Base-by-base conservation (phyloP, 2,888 invertebrate species). In the Vesta saturnalis region DNA sequence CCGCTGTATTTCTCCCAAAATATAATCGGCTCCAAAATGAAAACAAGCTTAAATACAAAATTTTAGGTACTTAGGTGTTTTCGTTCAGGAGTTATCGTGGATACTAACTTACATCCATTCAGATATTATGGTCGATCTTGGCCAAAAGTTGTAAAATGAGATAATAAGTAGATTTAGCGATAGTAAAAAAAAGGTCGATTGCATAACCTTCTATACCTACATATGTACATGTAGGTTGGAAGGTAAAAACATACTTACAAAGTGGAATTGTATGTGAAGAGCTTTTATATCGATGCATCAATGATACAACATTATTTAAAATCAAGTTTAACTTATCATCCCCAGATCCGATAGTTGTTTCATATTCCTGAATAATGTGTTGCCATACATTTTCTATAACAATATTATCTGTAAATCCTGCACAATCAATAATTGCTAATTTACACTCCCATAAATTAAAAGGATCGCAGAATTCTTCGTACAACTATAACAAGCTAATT, bases 361-460 rank as follows among this genome's bases (percentile, higher is more conserved):
- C 86, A 18, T 90, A 84, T 80, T 91, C 91, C 60, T 87, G 85
- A 67, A 93, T 87, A 64, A 99, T 95, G 80, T 94, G 92, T 70
- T 91, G 91, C 97, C 98, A 98, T 60, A 97, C 92, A 64, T 91
- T 92, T 84, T 97, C 95, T 52, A 99, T 93, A 8, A 97, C 86
- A 67, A 93, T 87, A 0, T 91, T 89, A 82, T 99, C 97, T 77
- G 93, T 92, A 83, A 97, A 94, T 12, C 96, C 95, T 4, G 97
- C 96, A 82, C 96, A 97, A 77, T 97, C 94, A 55, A 99, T 91
- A 72, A 99, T 97, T 4, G 96, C 95, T 65, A 99, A 86, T 84
- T 98, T 96, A 82, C 96, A 94, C 84, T 97, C 97, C 90, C 95
- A 93, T 47, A 98, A 86, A 76, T 93, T 90, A 82, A 94, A 94